Base-by-base conservation (phyloP, 2,888 invertebrate species). In the Magallana nippona region DNA sequence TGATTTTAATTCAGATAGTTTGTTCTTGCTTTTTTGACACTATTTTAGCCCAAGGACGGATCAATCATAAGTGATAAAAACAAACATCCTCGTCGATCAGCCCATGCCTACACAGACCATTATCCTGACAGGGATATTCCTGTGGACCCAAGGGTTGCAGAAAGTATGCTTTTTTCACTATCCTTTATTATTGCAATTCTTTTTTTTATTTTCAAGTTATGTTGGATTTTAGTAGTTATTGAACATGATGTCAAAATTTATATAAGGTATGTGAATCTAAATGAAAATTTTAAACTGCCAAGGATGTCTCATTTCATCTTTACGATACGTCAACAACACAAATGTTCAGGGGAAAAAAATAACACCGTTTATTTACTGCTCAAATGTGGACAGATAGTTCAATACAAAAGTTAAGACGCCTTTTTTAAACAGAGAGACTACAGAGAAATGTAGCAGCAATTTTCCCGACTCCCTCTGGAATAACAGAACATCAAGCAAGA, bases 401-500 rank as follows among this genome's bases (percentile, higher is more conserved):
- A 44, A 44, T 5, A 44, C 44, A 8, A 5, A 44, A 44, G 5
- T 44, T 44, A 44, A 44, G 8, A 44, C 44, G 44, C 8, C 0
- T 13, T 10, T 63, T 13, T 11, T 15, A 71, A 27, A 27, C 56
- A 83, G 83, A 19, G 58, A 83, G 32, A 15, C 17, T 71, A 10
- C 55, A 19, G 15, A 71, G 58, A 44, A 79, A 57, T 13, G 44
- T 32, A 17, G 82, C 77, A 22, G 27, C 71, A 1, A 11, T 77
- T 0, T 80, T 62, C 10, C 80, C 82, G 10, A 85, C 85, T 8
- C 62, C 78, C 10, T 83, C 82, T 58, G 82, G 85, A 60, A 83
- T 85, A n/a, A 85, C 85, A 8, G 78, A 78, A 56, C 55, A 15
- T 3, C 57, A 57, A 32, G 85, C 85, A 3, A 57, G 78, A 27